These are phyloP conservation scores for Podargus strigoides DNA, from an alignment of 2,797 vertebrate genomes.

Conservation along the genomic window DNA sequence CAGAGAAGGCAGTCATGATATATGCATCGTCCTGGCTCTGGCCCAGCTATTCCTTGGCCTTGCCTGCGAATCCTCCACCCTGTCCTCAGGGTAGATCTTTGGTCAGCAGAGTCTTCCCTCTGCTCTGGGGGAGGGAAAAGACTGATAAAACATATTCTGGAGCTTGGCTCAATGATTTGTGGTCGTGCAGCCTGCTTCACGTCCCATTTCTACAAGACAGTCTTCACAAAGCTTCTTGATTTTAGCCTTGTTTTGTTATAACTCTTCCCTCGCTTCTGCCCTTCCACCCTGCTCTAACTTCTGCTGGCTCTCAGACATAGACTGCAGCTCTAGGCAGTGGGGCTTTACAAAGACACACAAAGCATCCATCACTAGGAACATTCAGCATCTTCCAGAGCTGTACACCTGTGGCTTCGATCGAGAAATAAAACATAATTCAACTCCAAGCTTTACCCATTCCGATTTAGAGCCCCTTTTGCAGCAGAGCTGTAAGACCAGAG, in stretches of 20 bases:
- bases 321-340: accelerated
- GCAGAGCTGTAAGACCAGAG: neutral
- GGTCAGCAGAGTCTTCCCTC: neutral
- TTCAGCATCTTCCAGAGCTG: neutral
- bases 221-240: neutral
- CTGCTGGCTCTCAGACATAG: neutral
- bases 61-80: neutral
- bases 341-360: neutral
- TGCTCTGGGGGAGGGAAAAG: accelerated
- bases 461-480: neutral
- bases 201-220: neutral
- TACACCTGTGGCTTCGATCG: neutral
- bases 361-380: neutral
- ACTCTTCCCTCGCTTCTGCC: neutral
- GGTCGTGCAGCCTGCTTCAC: neutral
- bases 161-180: neutral
- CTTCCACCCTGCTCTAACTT: neutral
- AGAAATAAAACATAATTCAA: neutral
- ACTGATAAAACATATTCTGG: neutral
- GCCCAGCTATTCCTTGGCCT: neutral
- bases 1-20: neutral
- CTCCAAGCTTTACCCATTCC: neutral
- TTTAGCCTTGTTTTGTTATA: neutral
- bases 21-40: neutral
- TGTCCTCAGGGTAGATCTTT: neutral